A percentile compares a stretch with the other conserved stretches of the same genome.
phyloP scores from a whole-genome alignment of 2,888 invertebrate species.

The Polymixis flavicincta region DNA sequence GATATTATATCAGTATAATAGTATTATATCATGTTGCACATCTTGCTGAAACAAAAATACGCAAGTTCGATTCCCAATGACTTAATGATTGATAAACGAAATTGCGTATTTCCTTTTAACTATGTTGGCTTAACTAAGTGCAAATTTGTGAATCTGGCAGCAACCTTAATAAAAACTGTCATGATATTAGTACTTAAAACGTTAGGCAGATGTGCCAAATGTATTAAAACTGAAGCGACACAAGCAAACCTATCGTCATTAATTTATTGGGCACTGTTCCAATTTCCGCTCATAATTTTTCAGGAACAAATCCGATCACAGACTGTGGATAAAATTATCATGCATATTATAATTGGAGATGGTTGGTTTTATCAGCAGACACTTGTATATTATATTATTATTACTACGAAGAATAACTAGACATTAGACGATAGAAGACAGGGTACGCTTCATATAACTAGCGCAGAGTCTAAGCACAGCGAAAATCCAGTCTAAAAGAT shows the following conservation, averaged over 20 bases:
- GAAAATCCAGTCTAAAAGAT: no score
- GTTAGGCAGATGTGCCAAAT: constrained; percentile 32
- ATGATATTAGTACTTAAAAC: background rate
- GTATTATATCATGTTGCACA: background rate
- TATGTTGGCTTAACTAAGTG: background rate
- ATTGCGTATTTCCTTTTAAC: no score
- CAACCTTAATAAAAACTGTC: background rate
- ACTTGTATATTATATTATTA: background rate
- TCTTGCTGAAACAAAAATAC: background rate
- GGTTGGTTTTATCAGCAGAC: background rate
- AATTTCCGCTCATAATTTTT: constrained; percentile 9
- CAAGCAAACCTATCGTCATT: constrained; percentile 21
- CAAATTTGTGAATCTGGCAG: background rate
- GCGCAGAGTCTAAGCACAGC: no score
- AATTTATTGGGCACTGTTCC: constrained; percentile 28
- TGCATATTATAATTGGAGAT: background rate
- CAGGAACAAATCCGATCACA: background rate
- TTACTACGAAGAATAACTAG: background rate
- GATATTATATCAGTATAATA: no score
- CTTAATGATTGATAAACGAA: no score
- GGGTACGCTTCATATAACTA: background rate
- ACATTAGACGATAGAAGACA: background rate
- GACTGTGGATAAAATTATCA: constrained; percentile 16
- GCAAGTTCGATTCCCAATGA: background rate
- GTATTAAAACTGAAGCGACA: constrained; percentile 10